Evolutionary conservation across 2,888 invertebrate species (phyloP).

Genomic region (Cylloceria caligata): DNA sequence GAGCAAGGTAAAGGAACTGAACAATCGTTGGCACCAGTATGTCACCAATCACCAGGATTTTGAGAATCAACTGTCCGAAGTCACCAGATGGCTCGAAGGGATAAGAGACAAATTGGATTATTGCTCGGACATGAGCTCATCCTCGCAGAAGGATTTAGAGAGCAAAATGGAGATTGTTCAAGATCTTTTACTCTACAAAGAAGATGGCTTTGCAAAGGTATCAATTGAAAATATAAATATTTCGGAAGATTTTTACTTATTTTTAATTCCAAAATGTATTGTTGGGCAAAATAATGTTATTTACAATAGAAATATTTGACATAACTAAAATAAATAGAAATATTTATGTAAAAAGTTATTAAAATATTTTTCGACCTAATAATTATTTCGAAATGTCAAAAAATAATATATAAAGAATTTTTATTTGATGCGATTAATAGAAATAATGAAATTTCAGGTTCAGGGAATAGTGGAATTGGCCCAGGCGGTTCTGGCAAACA

Average conservation of each 20-base stretch:
- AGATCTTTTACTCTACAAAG: slow-evolving; percentile 95
- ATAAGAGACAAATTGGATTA: slow-evolving; percentile 94
- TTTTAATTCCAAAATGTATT: too few species aligned
- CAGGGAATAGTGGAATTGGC: slow-evolving; percentile 96
- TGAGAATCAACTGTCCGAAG: slow-evolving; percentile 91
- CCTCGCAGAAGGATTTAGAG: slow-evolving; percentile 94
- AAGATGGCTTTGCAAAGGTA: slow-evolving; percentile 95
- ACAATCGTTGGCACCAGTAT: slow-evolving; percentile 96
- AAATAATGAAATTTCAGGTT: slow-evolving; percentile 68
- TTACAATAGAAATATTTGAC: too few species aligned
- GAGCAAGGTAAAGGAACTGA: slow-evolving; percentile 95
- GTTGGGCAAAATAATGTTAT: too few species aligned
- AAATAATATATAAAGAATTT: not conserved
- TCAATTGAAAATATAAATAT: not conserved
- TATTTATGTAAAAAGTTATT: too few species aligned
- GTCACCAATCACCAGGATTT: slow-evolving; percentile 95
- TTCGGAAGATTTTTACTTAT: not conserved
- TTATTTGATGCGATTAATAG: not conserved
- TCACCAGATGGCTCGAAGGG: slow-evolving; percentile 93
- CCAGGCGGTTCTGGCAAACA: slow-evolving; percentile 95
- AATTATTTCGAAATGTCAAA: not conserved
- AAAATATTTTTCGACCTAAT: not conserved
- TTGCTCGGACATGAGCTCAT: slow-evolving; percentile 93
- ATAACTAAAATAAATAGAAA: too few species aligned
- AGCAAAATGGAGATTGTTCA: slow-evolving; percentile 93